These are phyloP conservation scores for Mallateleia sp. DNA, from an alignment of 2,888 invertebrate genomes.

Conservation along the genomic window DNA sequence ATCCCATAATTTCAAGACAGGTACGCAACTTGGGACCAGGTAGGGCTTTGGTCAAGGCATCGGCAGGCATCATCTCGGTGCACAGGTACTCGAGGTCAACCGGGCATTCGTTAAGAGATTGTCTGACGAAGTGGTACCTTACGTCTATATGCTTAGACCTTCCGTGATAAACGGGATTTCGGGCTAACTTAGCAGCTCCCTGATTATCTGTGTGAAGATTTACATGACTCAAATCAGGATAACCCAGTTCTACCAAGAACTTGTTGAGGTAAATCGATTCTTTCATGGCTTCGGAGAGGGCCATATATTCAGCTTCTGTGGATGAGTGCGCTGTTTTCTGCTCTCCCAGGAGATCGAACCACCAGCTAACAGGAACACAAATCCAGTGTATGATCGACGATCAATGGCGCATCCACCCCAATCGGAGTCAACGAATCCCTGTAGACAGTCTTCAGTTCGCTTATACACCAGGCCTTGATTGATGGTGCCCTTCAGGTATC, in stretches of 20 bases:
- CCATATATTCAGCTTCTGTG: slow-evolving; percentile 54
- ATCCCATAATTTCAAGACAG: not conserved
- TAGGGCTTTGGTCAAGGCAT: slow-evolving; percentile 7
- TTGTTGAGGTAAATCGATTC: slow-evolving; percentile 28
- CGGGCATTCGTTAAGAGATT: not conserved
- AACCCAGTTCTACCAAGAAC: slow-evolving; percentile 15
- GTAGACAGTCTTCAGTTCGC: slow-evolving; percentile 3
- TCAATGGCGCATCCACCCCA: no score
- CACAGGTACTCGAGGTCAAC: slow-evolving; percentile 10
- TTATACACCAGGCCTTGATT: not conserved
- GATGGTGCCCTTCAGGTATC: slow-evolving; percentile 9
- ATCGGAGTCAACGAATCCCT: not conserved
- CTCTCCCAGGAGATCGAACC: no score
- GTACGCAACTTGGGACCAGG: not conserved
- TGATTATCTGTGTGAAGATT: slow-evolving; percentile 4
- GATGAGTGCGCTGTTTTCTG: slow-evolving; percentile 15
- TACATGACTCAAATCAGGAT: not conserved
- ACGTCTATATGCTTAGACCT: slow-evolving; percentile 30
- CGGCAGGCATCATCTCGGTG: slow-evolving; percentile 25
- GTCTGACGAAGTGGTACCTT: slow-evolving; percentile 21
- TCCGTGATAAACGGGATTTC: slow-evolving; percentile 18
- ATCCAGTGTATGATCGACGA: no score
- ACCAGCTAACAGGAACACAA: no score
- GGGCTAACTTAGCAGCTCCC: not conserved
- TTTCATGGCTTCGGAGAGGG: slow-evolving; percentile 23